Evolutionary conservation across 2,888 invertebrate species (phyloP).

Genomic region (Frankliniella intonsa): DNA sequence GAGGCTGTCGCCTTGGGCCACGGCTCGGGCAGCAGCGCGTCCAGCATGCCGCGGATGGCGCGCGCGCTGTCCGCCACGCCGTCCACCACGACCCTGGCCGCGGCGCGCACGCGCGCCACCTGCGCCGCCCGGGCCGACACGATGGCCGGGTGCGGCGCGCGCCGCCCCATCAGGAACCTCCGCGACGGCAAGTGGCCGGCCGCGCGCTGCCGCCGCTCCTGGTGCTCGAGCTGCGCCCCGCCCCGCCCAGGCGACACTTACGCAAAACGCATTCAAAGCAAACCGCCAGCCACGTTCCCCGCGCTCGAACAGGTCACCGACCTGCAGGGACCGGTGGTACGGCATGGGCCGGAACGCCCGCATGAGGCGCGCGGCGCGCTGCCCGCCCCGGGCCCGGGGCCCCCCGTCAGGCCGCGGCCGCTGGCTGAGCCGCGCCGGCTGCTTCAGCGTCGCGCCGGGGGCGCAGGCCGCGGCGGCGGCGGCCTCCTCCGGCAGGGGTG

Average conservation of each 20-base stretch:
- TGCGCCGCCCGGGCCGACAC: background rate
- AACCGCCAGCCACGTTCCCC: background rate
- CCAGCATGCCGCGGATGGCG: background rate
- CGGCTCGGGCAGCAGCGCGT: background rate
- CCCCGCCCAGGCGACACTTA: too few species aligned
- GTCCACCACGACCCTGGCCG: slow-evolving; percentile 2
- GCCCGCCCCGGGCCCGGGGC: background rate
- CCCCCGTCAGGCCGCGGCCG: background rate
- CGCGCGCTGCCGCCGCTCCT: background rate
- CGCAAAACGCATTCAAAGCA: too few species aligned
- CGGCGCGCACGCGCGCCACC: background rate
- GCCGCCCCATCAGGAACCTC: background rate
- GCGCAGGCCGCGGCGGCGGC: background rate
- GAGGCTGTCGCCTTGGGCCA: background rate
- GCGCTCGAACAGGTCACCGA: background rate
- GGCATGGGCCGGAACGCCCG: slow-evolving; percentile 10
- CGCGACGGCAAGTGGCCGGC: background rate
- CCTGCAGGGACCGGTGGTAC: slow-evolving; percentile 1
- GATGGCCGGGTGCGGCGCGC: background rate
- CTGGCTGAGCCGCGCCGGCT: background rate
- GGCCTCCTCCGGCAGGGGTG: background rate
- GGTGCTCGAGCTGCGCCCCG: background rate
- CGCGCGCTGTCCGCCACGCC: background rate
- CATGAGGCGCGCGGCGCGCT: background rate
- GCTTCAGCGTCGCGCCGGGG: background rate